phyloP scores from a whole-genome alignment of 1,140 invertebrate species.

The Heliconius himera region DNA sequence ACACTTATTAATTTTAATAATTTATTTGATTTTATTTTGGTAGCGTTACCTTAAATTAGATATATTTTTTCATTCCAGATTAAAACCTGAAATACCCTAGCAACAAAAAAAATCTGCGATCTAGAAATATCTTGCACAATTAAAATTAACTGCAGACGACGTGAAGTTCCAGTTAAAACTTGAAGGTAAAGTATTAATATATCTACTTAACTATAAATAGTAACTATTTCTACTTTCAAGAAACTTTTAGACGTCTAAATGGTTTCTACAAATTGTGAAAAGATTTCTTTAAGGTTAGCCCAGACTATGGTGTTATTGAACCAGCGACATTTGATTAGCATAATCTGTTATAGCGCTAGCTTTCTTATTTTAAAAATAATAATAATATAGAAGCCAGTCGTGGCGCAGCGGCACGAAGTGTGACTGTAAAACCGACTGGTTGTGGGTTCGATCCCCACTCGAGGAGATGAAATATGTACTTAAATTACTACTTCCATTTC shows the following conservation, averaged over 20 bases:
- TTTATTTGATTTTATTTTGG: not conserved
- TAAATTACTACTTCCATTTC: no score
- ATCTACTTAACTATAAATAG: slow-evolving; percentile 16
- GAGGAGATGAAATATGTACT: no score
- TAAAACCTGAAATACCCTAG: not conserved
- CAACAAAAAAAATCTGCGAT: not conserved
- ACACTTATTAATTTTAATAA: not conserved
- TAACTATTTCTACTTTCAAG: not conserved
- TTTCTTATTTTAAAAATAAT: slow-evolving; percentile 11
- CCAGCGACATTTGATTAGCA: slow-evolving; percentile 33
- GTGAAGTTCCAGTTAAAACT: slow-evolving; percentile 38
- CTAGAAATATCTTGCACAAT: not conserved
- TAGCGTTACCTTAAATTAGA: not conserved
- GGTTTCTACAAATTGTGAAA: slow-evolving; percentile 37
- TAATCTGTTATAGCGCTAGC: slow-evolving; percentile 29
- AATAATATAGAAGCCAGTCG: no score
- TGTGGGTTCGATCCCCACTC: no score
- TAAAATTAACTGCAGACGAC: slow-evolving; percentile 24
- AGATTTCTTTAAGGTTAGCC: slow-evolving; percentile 31
- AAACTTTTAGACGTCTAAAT: slow-evolving; percentile 29
- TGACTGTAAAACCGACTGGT: no score
- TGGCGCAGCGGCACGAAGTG: no score
- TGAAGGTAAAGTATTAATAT: slow-evolving; percentile 32
- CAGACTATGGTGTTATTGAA: slow-evolving; percentile 39
- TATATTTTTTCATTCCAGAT: not conserved